Evolutionary conservation across 2,888 invertebrate species (phyloP).

Genomic region (Drosophila differens): DNA sequence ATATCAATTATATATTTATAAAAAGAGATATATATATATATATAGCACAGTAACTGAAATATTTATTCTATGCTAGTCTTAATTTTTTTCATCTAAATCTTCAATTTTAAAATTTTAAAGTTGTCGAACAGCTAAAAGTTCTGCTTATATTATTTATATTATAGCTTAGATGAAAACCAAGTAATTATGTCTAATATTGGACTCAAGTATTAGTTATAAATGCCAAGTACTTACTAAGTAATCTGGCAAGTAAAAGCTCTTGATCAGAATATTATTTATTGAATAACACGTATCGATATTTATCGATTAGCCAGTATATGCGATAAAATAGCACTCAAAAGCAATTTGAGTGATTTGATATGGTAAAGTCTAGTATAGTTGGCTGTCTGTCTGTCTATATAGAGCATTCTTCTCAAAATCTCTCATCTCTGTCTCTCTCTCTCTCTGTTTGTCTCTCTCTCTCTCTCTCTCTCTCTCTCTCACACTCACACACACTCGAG

Average conservation of each 20-base stretch:
- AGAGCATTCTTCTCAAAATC: background rate
- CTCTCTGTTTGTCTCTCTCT: background rate
- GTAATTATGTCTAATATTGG: background rate
- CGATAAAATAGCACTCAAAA: background rate
- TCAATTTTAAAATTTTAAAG: background rate
- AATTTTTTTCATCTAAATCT: background rate
- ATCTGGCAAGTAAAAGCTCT: background rate
- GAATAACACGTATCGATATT: background rate
- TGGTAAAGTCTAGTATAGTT: background rate
- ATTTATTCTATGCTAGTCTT: background rate
- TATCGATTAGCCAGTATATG: background rate
- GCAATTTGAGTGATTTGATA: background rate
- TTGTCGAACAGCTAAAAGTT: background rate
- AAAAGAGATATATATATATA: background rate
- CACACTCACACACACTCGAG: background rate
- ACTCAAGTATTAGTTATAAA: background rate
- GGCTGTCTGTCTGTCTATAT: background rate
- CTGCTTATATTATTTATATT: background rate
- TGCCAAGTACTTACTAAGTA: background rate
- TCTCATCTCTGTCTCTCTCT: background rate
- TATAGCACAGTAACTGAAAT: background rate
- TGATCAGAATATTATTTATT: background rate
- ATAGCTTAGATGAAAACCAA: background rate
- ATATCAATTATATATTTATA: background rate
- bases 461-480: background rate